A percentile compares a stretch with the other conserved stretches of the same genome.
Conservation (phyloP, 1,140 invertebrate genomes). For the Procambarus clarkii region DNA sequence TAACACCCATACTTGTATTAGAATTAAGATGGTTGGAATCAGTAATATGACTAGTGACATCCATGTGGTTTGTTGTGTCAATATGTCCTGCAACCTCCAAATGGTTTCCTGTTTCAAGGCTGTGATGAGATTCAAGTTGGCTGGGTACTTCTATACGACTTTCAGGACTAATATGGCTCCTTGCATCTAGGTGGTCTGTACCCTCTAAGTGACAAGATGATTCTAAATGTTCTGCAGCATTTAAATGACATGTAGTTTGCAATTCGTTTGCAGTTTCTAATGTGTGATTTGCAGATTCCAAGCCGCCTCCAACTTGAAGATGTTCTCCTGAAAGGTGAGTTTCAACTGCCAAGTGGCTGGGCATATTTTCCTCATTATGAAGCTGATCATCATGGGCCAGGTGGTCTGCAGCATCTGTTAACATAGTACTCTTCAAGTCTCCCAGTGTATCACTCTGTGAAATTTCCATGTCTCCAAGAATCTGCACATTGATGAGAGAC, state of each 20-base stretch:
- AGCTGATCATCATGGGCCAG: constrained; percentile 32
- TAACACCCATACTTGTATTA: neutral
- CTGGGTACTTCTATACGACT: neutral
- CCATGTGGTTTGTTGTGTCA: constrained; percentile 4
- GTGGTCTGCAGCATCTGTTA: constrained; percentile 40
- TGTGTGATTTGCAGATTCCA: constrained; percentile 34
- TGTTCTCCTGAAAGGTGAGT: constrained; percentile 39
- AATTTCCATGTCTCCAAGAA: constrained; percentile 64
- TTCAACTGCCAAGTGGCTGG: constrained; percentile 38
- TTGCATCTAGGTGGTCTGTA: constrained; percentile 10
- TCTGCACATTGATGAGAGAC: constrained; percentile 61
- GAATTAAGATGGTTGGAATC: constrained; percentile 2
- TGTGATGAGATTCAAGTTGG: neutral
- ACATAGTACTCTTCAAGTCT: constrained; percentile 37
- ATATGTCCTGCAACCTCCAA: constrained; percentile 11
- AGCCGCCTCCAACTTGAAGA: constrained; percentile 17
- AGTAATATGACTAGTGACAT: neutral
- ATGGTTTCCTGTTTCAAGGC: constrained; percentile 8
- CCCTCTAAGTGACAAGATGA: neutral
- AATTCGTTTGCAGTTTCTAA: constrained; percentile 16
- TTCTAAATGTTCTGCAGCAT: constrained; percentile 18
- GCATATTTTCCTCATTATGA: constrained; percentile 25
- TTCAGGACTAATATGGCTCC: neutral
- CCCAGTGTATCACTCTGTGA: constrained; percentile 44
- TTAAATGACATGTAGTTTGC: neutral